A percentile compares a stretch with the other conserved stretches of the same genome.
Conservation (phyloP, 2,113 vertebrate genomes). For the Corythornis cristatus region DNA sequence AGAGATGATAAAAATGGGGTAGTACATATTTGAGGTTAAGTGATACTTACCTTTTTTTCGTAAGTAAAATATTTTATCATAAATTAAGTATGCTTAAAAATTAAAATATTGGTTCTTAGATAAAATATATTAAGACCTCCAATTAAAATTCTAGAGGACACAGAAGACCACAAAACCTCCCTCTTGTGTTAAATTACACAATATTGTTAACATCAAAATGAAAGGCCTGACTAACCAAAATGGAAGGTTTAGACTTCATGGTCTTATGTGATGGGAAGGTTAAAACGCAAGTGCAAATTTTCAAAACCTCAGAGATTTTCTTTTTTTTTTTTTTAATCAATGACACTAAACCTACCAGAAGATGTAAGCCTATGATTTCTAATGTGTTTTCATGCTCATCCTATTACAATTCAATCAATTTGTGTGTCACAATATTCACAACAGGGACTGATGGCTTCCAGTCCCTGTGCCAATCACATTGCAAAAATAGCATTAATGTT, state of each 20-base stretch:
- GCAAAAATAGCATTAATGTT: neutral
- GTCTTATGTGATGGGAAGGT: neutral
- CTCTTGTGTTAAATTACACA: neutral
- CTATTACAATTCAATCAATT: neutral
- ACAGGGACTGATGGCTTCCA: constrained; percentile 19
- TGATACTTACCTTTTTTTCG: neutral
- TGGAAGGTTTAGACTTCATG: neutral
- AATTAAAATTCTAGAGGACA: neutral
- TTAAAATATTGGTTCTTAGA: neutral
- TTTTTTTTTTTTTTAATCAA: neutral
- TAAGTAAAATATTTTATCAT: neutral
- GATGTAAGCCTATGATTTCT: neutral
- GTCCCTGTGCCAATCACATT: neutral
- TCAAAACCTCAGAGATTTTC: neutral
- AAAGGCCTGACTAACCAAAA: neutral
- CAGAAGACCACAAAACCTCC: neutral
- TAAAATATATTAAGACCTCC: neutral
- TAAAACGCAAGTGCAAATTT: neutral
- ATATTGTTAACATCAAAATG: neutral
- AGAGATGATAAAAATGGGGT: neutral
- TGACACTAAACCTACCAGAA: neutral
- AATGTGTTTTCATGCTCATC: neutral
- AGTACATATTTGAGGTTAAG: neutral
- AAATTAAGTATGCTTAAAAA: neutral
- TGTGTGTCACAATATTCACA: neutral